A percentile compares a stretch with the other conserved stretches of the same genome.
Conservation (phyloP, 2,797 vertebrate genomes). For the Phoeniculus purpureus region DNA sequence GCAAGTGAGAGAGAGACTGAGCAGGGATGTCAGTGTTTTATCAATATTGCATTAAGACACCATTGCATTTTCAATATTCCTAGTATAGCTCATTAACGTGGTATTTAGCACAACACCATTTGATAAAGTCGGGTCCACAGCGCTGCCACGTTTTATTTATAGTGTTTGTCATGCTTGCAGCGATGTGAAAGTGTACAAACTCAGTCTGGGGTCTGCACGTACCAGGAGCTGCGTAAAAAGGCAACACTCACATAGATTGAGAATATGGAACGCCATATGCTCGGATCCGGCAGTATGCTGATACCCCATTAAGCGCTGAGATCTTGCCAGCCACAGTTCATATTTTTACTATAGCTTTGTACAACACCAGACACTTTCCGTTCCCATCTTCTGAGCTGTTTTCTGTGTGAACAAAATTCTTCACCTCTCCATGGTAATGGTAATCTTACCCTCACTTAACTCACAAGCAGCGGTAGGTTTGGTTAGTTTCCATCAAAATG, state of each 20-base stretch:
- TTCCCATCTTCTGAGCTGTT: not conserved
- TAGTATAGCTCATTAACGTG: slow-evolving; percentile 45
- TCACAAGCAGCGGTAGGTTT: not conserved
- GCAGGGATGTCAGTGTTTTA: slow-evolving; percentile 43
- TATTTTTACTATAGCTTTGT: not conserved
- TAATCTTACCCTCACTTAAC: not conserved
- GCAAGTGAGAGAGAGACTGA: slow-evolving; percentile 31
- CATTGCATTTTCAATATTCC: slow-evolving; percentile 51
- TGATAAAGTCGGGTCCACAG: not conserved
- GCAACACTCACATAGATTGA: not conserved
- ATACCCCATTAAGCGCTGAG: not conserved
- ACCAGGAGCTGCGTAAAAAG: not conserved
- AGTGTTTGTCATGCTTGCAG: not conserved
- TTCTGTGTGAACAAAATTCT: not conserved
- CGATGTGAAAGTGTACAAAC: not conserved
- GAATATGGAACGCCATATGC: not conserved
- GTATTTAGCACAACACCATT: not conserved
- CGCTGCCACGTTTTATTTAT: not conserved
- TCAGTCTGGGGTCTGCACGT: not conserved
- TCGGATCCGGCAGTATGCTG: not conserved
- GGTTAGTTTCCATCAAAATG: not conserved
- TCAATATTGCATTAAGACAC: slow-evolving; percentile 63
- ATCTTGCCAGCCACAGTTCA: slow-evolving; percentile 7
- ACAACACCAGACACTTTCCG: not conserved
- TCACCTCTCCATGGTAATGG: not conserved